These are phyloP conservation scores for Onychomys torridus DNA, from an alignment of 2,797 vertebrate species.

Conservation along the genomic window DNA sequence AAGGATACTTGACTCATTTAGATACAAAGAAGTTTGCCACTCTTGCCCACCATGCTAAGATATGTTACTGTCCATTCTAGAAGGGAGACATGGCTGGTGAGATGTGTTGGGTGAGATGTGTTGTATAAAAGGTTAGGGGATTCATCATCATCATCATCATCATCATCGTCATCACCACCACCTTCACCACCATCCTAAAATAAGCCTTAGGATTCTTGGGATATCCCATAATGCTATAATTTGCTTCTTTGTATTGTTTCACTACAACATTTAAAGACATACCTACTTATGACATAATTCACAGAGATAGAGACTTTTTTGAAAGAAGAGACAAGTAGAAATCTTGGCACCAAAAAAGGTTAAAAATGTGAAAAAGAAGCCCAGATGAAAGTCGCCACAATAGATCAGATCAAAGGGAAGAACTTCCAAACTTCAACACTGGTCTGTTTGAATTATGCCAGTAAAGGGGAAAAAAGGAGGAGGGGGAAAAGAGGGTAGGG, in stretches of 20 bases:
- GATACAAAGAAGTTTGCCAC: not conserved
- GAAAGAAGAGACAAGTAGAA: not conserved
- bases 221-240: not conserved
- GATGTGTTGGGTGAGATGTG: too few relatives aligned
- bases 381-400: not conserved
- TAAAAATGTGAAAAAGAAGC: not conserved
- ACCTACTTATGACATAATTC: not conserved
- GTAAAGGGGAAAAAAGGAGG: not conserved
- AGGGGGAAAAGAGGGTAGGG: rapidly evolving
- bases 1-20: not conserved
- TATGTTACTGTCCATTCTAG: not conserved
- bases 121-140: not conserved
- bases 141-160: too few relatives aligned
- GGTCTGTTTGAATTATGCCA: not conserved
- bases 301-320: not conserved
- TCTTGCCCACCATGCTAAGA: not conserved
- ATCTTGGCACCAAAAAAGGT: not conserved
- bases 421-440: not conserved
- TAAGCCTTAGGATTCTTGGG: not conserved
- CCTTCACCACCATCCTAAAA: not conserved
- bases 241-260: not conserved
- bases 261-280: too few relatives aligned
- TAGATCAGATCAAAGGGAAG: not conserved
- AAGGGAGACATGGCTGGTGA: not conserved
- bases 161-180: too few relatives aligned